phyloP scores from a whole-genome alignment of 2,797 vertebrate genomes.

The Coranthus polyacanthus region DNA sequence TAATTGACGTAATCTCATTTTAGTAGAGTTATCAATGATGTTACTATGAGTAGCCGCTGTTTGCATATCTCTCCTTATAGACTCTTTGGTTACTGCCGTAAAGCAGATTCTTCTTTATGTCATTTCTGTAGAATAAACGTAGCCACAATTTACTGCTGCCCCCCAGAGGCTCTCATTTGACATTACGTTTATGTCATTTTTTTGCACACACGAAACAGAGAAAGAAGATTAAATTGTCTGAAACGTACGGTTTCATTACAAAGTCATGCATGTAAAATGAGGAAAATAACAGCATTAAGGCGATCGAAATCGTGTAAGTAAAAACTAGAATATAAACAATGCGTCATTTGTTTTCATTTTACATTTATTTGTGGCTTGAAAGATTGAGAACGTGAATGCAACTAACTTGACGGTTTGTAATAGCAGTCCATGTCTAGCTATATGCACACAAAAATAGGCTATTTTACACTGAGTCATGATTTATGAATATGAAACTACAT shows the following conservation, averaged over 20 bases:
- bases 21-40: background rate
- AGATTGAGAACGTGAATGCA: too few species aligned
- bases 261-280: too few species aligned
- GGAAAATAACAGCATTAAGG: too few species aligned
- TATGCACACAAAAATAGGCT: conserved; percentile 1
- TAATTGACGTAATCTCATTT: rapidly evolving
- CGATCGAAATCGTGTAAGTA: too few species aligned
- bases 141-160: conserved; percentile 31
- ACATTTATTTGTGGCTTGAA: too few species aligned
- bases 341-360: too few species aligned
- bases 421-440: background rate
- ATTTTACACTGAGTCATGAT: conserved; percentile 28
- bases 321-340: too few species aligned
- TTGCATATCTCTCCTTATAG: background rate
- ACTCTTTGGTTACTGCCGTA: conserved; percentile 52
- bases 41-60: background rate
- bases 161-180: conserved; percentile 3
- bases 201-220: too few species aligned
- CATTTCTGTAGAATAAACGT: background rate
- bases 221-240: too few species aligned
- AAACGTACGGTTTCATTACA: too few species aligned
- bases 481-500: conserved; percentile 13
- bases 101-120: conserved; percentile 40
- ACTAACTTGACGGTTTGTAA: too few species aligned
- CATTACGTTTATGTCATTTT: too few species aligned